Conservation (phyloP, 2,797 vertebrate species). For the Champsocephalus gunnari region DNA sequence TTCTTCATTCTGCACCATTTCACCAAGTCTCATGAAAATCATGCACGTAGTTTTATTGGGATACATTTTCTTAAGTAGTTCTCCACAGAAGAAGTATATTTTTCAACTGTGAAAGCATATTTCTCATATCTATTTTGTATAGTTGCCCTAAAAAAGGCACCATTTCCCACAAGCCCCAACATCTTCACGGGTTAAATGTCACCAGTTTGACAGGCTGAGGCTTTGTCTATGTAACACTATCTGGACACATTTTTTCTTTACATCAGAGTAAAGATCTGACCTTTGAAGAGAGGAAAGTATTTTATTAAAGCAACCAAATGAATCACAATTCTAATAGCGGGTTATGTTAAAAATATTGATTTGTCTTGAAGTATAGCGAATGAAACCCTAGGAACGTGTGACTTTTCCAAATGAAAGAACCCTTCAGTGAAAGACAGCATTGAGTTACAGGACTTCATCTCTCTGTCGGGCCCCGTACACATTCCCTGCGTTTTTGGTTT, state of each 20-base stretch:
- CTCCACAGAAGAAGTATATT: not conserved
- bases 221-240: not conserved
- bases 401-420: constrained; percentile 17
- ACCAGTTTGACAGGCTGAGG: not conserved
- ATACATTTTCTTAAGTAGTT: not conserved
- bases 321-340: constrained; percentile 8
- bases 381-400: constrained; percentile 1
- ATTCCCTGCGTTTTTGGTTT: constrained; percentile 5
- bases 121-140: not conserved
- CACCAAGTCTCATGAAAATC: not conserved
- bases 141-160: not conserved
- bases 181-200: not conserved
- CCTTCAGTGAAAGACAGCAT: constrained; percentile 2
- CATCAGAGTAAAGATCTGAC: not conserved
- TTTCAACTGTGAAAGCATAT: not conserved
- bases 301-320: not conserved
- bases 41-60: not conserved
- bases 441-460: constrained; percentile 5
- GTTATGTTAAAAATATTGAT: not conserved
- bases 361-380: constrained; percentile 6
- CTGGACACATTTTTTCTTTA: not conserved
- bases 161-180: not conserved
- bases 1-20: too few species aligned
- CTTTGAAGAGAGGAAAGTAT: not conserved
- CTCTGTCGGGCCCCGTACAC: not conserved